phyloP scores from a whole-genome alignment of 1,140 invertebrate species.

The Halictus rubicundus region DNA sequence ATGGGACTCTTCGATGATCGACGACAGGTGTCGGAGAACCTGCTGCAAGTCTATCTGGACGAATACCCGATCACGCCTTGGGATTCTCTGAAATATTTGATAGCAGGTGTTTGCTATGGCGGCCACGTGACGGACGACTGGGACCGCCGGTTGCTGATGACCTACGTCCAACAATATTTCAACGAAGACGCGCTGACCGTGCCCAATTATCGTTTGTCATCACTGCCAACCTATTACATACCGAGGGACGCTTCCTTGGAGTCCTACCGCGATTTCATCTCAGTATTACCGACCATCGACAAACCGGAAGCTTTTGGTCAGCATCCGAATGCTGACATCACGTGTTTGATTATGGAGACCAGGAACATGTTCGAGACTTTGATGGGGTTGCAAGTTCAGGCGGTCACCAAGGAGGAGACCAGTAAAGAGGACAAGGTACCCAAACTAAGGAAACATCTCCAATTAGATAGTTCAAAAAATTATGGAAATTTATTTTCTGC shows the following conservation, averaged over 20 bases:
- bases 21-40: slow-evolving; percentile 88
- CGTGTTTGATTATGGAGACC: slow-evolving; percentile 89
- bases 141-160: slow-evolving; percentile 90
- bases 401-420: slow-evolving; percentile 79
- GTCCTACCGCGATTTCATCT: slow-evolving; percentile 89
- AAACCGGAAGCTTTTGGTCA: slow-evolving; percentile 93
- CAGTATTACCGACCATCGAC: slow-evolving; percentile 87
- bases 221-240: slow-evolving; percentile 87
- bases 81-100: slow-evolving; percentile 94
- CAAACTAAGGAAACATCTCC: no score
- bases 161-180: slow-evolving; percentile 92
- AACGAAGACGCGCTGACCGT: slow-evolving; percentile 84
- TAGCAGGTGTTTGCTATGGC: slow-evolving; percentile 96
- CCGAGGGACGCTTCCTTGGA: slow-evolving; percentile 90
- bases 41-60: slow-evolving; percentile 90
- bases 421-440: slow-evolving; percentile 87
- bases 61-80: slow-evolving; percentile 93
- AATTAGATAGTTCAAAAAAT: background rate
- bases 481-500: no score
- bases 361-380: slow-evolving; percentile 90
- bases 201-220: slow-evolving; percentile 87
- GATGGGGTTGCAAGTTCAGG: slow-evolving; percentile 88
- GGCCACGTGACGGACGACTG: slow-evolving; percentile 97
- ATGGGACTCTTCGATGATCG: background rate
- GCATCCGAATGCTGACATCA: slow-evolving; percentile 95